These are phyloP conservation scores for Ophion obscuratus DNA, from an alignment of 2,888 invertebrate species.

Conservation along the genomic window DNA sequence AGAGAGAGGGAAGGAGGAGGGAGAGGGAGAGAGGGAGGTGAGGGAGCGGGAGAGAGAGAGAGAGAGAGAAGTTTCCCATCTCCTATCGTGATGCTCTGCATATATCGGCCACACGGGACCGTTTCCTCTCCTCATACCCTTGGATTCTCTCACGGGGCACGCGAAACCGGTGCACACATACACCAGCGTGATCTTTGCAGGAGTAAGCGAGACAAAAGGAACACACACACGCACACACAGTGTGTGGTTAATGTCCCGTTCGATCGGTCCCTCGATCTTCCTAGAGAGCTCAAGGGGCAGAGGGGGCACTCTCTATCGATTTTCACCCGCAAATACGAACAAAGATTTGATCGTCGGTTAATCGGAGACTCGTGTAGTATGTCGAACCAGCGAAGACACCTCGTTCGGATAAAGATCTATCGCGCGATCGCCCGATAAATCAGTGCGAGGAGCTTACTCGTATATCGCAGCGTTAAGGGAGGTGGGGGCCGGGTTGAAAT, in stretches of 20 bases:
- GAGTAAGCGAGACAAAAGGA: slow-evolving; percentile 51
- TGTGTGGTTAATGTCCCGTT: slow-evolving; percentile 83
- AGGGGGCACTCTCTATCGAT: slow-evolving; percentile 26
- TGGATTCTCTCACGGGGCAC: slow-evolving; percentile 54
- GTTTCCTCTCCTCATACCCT: slow-evolving; percentile 71
- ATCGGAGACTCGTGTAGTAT: slow-evolving; percentile 35
- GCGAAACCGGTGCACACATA: slow-evolving; percentile 60
- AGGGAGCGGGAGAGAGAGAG: neutral
- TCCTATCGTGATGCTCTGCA: slow-evolving; percentile 51
- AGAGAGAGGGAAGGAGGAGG: neutral
- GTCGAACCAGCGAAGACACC: slow-evolving; percentile 29
- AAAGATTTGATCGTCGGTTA: slow-evolving; percentile 49
- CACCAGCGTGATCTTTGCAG: slow-evolving; percentile 42
- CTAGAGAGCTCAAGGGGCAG: slow-evolving; percentile 42
- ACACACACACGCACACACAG: slow-evolving; percentile 71
- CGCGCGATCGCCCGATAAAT: neutral
- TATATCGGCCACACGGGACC: slow-evolving; percentile 68
- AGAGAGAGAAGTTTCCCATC: slow-evolving; percentile 3
- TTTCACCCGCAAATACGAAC: slow-evolving; percentile 47
- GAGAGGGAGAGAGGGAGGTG: slow-evolving; percentile 2
- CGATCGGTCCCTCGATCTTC: slow-evolving; percentile 77
- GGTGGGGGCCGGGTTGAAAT: no score
- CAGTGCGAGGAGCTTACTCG: neutral
- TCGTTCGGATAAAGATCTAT: slow-evolving; percentile 17
- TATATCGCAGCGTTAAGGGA: neutral